A percentile compares a stretch with the other conserved stretches of the same genome.
Conservation (phyloP, 2,797 vertebrate species). For the Tinamus major region DNA sequence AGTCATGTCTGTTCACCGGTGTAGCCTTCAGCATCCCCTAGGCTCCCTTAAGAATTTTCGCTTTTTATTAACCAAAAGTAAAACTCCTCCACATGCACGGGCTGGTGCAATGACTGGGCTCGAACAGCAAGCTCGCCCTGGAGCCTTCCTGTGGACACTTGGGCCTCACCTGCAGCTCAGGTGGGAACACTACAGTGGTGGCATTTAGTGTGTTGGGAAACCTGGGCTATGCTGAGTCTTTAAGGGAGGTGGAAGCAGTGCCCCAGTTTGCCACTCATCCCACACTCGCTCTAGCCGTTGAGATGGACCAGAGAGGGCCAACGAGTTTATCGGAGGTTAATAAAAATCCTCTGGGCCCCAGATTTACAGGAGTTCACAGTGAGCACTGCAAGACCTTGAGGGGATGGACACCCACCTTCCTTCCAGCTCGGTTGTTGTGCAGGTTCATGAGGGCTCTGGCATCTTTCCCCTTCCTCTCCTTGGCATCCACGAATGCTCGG, state of each 20-base stretch:
- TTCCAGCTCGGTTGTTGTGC: slow-evolving; percentile 94
- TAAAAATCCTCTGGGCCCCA: neutral
- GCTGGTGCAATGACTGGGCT: neutral
- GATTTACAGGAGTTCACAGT: neutral
- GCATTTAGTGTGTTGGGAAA: neutral
- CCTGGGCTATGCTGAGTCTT: neutral
- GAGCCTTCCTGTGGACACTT: neutral
- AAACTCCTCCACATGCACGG: neutral
- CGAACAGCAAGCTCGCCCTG: neutral
- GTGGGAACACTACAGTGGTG: neutral
- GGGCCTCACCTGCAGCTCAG: neutral
- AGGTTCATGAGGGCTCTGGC: slow-evolving; percentile 94
- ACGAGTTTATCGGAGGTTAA: neutral
- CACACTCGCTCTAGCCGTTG: neutral
- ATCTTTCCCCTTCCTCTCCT: slow-evolving; percentile 90
- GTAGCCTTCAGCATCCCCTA: neutral
- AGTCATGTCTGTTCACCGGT: neutral
- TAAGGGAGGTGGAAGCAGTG: neutral
- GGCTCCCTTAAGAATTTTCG: neutral
- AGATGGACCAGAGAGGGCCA: neutral
- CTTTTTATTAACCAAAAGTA: neutral
- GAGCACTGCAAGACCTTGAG: neutral
- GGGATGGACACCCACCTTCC: slow-evolving; percentile 85
- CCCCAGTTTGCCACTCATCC: neutral
- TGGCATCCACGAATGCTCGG: slow-evolving; percentile 92